Conservation (phyloP, 2,888 invertebrate genomes). For the Brenthis ino region DNA sequence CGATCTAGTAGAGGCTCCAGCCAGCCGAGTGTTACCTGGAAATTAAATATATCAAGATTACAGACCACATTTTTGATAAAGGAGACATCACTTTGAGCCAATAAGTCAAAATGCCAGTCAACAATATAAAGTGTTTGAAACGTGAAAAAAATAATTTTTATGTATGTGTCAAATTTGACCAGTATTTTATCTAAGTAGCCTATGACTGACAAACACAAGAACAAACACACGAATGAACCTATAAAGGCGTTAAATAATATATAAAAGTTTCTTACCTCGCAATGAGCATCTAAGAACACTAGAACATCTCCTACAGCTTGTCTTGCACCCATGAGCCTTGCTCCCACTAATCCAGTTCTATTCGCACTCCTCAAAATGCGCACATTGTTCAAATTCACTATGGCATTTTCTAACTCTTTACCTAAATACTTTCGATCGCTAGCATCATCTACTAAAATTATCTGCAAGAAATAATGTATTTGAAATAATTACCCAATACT, state of each 20-base stretch:
- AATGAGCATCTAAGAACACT: conserved; percentile 96
- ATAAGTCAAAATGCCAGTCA: too few relatives aligned
- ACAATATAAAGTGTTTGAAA: too few relatives aligned
- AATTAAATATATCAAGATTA: conserved; percentile 29
- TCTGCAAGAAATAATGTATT: conserved; percentile 50
- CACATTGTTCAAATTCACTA: conserved; percentile 59
- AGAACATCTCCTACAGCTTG: conserved; percentile 91
- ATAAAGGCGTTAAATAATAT: neutral
- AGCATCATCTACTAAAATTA: conserved; percentile 75
- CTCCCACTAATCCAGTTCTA: conserved; percentile 94
- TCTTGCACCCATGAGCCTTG: conserved; percentile 93
- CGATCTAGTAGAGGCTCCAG: conserved; percentile 80
- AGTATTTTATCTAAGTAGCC: too few relatives aligned
- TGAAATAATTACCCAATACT: neutral
- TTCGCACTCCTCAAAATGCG: conserved; percentile 88
- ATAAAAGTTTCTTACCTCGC: conserved; percentile 87
- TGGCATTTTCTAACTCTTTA: conserved; percentile 66
- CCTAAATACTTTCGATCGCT: conserved; percentile 70
- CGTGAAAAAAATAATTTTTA: too few relatives aligned
- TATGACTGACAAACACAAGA: too few relatives aligned
- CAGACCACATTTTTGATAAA: neutral
- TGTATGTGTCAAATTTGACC: too few relatives aligned
- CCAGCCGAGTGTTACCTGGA: conserved; percentile 84
- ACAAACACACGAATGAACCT: neutral
- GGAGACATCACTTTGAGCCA: too few relatives aligned